Evolutionary conservation across 2,113 vertebrate species (phyloP), one percentile per base, ranked within the genome.

Genomic region (Colistium nudipinnis): DNA sequence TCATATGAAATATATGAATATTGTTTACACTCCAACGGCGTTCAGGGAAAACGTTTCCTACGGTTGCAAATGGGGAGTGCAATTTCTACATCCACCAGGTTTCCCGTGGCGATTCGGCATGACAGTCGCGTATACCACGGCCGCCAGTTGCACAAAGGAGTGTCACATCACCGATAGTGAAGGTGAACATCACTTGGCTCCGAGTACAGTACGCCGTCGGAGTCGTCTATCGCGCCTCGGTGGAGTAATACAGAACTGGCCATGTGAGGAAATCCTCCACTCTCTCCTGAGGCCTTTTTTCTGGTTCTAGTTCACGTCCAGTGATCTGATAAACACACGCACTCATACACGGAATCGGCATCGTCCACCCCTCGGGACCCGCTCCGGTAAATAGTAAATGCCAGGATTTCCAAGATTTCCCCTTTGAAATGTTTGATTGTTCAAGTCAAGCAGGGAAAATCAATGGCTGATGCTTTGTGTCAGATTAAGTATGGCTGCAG

Each of bases 341-440:
- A 2, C 45, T 1, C 19, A 30, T 14, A 55, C 38, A 57, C 48
- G 44, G 39, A 20, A 51, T 67, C 56, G 48, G 7, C 43, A 45
- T 56, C 48, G n/a, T 67, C 7, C 62, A 80, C 88, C 74, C n/a
- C 82, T 70, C 30, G 64, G 83, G 84, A 76, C 22, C 55, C 33
- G 11, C 31, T 55, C 0, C 12, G 14, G 30, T 73, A n/a, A 33
- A 80, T 83, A 89, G 87, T 86, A 92, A 93, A 93, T 88, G 92
- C 83, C 91, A 94, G 74, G 80, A 90, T 88, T 92, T 93, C 87
- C 86, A 87, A 87, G 76, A 69, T 83, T 81, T 48, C 87, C 35
- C 25, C 48, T 70, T 71, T 71, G 66, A 86, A 84, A 83, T 80
- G 75, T 78, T 90, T 86, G 87, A 83, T 78, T 88, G 66, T 90